Evolutionary conservation across 2,888 invertebrate genomes (phyloP).

Genomic region (Platycheirus rosarum): DNA sequence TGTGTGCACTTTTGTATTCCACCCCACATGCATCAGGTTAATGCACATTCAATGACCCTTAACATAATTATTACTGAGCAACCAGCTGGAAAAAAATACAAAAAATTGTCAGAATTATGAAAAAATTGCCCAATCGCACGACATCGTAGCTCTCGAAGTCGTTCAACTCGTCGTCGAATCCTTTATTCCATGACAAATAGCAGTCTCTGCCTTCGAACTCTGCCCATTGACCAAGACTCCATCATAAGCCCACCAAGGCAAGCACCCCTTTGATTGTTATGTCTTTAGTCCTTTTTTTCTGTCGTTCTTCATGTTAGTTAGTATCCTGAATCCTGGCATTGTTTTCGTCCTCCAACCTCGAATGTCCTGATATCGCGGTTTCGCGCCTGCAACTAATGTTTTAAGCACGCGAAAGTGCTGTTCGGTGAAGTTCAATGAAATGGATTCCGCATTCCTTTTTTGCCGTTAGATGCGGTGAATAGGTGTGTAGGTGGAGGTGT

Average conservation of each 20-base stretch:
- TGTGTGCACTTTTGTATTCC: not conserved
- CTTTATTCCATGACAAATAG: conserved; percentile 48
- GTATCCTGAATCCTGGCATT: conserved; percentile 10
- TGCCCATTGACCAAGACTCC: conserved; percentile 14
- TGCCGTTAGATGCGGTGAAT: not conserved
- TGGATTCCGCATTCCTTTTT: conserved; percentile 39
- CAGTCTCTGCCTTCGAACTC: not conserved
- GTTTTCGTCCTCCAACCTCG: conserved; percentile 2
- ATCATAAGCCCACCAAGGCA: no score
- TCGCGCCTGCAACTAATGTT: conserved; percentile 19
- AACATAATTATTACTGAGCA: conserved; percentile 50
- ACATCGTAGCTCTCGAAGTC: conserved; percentile 39
- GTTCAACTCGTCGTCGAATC: conserved; percentile 31
- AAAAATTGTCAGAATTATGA: conserved; percentile 27
- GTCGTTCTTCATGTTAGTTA: not conserved
- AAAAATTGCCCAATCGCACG: conserved; percentile 65
- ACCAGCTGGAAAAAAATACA: conserved; percentile 13
- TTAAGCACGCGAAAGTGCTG: conserved; percentile 40
- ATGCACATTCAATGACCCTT: conserved; percentile 62
- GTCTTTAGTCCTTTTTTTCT: not conserved
- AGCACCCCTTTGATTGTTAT: conserved; percentile 49
- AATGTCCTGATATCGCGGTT: conserved; percentile 31
- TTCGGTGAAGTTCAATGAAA: conserved; percentile 66
- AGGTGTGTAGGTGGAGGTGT: not conserved
- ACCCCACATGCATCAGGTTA: conserved; percentile 3